phyloP scores from a whole-genome alignment of 2,797 vertebrate genomes.

The Phrynocephalus forsythii region DNA sequence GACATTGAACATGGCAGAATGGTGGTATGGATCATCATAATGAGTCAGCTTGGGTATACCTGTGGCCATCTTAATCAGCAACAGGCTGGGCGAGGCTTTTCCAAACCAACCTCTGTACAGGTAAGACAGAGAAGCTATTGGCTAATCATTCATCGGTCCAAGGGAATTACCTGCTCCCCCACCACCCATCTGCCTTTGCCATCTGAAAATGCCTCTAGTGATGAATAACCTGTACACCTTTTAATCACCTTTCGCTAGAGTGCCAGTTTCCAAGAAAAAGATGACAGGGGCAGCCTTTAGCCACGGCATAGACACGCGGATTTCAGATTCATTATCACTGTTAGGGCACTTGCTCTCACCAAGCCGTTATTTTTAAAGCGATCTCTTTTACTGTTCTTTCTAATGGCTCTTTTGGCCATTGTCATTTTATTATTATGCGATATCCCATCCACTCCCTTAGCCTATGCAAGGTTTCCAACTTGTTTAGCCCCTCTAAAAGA shows the following conservation, averaged over 20 bases:
- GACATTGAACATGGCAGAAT: not conserved
- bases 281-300: not conserved
- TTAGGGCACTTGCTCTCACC: not conserved
- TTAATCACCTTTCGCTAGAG: no score
- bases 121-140: not conserved
- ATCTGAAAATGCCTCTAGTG: no score
- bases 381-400: not conserved
- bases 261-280: not conserved
- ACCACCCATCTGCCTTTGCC: not conserved
- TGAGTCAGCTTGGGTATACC: no score
- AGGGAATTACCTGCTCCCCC: not conserved
- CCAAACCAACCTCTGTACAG: not conserved
- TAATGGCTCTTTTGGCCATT: not conserved
- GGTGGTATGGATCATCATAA: no score
- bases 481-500: no score
- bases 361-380: not conserved
- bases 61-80: not conserved
- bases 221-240: not conserved
- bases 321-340: no score
- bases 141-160: not conserved
- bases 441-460: not conserved
- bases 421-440: not conserved
- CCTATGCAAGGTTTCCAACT: not conserved
- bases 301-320: no score
- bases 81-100: not conserved